phyloP scores from a whole-genome alignment of 2,113 vertebrate species.

The Lepus europaeus region DNA sequence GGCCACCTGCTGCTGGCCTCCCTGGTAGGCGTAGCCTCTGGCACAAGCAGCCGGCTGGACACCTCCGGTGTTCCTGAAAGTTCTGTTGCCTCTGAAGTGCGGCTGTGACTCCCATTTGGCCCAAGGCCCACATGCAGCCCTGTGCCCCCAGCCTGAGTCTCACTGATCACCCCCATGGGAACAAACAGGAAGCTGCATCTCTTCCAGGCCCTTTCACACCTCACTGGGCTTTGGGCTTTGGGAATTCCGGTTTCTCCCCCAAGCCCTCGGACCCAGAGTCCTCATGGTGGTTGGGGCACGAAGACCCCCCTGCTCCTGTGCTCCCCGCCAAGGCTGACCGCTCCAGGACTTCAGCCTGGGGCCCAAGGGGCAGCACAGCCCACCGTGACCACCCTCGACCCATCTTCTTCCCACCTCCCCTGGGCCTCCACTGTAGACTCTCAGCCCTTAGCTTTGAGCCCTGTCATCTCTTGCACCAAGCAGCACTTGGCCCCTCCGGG shows the following conservation, averaged over 20 bases:
- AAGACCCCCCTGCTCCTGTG: neutral
- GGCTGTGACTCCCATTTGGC: neutral
- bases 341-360: neutral
- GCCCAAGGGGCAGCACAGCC: neutral
- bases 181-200: neutral
- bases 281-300: neutral
- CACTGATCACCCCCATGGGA: neutral
- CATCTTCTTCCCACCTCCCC: neutral
- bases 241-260: neutral
- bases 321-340: neutral
- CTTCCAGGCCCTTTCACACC: neutral
- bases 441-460: neutral
- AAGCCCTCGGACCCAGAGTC: too few species aligned
- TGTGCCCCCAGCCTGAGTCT: neutral
- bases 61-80: neutral
- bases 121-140: neutral
- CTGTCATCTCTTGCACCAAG: neutral
- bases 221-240: neutral
- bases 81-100: neutral
- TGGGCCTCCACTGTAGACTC: neutral
- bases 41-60: fast-evolving
- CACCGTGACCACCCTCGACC: neutral
- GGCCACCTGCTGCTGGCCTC: neutral
- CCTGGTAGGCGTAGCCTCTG: neutral
- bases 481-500: neutral